Base-by-base conservation (phyloP, 2,113 vertebrate genomes). In the Larimichthys crocea region DNA sequence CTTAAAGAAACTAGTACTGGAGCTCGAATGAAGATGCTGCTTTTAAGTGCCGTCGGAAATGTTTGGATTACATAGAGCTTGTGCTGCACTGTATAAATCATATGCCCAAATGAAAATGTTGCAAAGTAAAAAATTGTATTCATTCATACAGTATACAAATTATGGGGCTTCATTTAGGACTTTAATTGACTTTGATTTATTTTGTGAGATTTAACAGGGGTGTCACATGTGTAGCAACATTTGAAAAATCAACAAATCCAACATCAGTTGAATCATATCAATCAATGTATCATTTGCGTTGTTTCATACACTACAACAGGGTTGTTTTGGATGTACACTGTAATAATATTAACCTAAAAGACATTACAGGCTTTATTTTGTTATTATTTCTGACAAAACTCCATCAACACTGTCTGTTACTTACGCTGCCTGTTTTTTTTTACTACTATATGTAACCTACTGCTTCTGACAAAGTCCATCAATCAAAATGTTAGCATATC, bases 1-100 rank as follows among this genome's bases (percentile, higher is more conserved):
- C 93, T 93, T 93, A 93, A 64, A 56, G 20, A 67, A 55, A 44
- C 75, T 62, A 52, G 55, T 59, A 14, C 26, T 75, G 42, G 56
- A 48, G 60, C 70, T 6, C 22, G 65, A 40, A 74, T 74, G 48
- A 57, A 26, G 0, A 29, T 64, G 69, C 19, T 86, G 83, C 80
- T 0, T 90, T 92, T 6, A 74, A 20, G 2, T 24, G 19, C 79
- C 40, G 73, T 85, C 0, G 76, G 87, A 86, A 80, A 80, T 80
- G 22, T 63, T 52, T 24, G 0, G 0, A 20, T 20, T 4, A 19
- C 10, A 16, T 0, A 50, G 8, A 10, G 17, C 3, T 29, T 52
- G 19, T 4, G 6, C 46, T 35, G 10, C 24, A 29, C 26, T 63
- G 5, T 8, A 61, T 60, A 15, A 46, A 50, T 56, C 3, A 56